These are phyloP conservation scores for Lasioglossum villosulum DNA, from an alignment of 2,888 invertebrate genomes.

Conservation along the genomic window DNA sequence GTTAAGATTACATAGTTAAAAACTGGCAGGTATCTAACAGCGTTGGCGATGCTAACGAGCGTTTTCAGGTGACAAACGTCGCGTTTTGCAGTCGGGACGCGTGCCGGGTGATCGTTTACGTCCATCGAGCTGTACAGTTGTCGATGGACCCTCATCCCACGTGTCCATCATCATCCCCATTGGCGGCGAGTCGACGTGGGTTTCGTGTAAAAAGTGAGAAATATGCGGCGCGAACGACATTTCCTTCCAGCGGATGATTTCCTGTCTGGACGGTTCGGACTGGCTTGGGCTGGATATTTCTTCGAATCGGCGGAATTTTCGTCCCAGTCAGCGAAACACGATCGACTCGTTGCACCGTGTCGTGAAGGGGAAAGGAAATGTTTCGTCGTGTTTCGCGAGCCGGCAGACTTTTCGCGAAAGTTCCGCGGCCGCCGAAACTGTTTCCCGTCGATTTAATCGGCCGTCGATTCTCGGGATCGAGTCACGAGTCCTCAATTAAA, in stretches of 20 bases:
- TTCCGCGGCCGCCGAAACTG: neutral
- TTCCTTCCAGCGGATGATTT: neutral
- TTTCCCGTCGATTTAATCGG: neutral
- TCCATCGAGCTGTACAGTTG: constrained; percentile 1
- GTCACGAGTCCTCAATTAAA: neutral
- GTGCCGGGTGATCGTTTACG: neutral
- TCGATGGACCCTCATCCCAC: neutral
- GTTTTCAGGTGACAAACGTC: neutral
- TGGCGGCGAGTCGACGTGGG: neutral
- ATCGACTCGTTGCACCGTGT: neutral
- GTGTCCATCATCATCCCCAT: neutral
- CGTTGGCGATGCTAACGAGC: neutral
- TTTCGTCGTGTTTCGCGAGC: neutral
- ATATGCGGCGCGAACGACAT: neutral
- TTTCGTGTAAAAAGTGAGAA: neutral
- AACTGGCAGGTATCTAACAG: no score
- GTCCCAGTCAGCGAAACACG: neutral
- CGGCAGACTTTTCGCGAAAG: neutral
- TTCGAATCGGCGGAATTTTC: neutral
- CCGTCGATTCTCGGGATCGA: neutral
- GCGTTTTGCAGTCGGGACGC: neutral
- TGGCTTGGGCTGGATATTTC: neutral
- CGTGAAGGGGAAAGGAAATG: neutral
- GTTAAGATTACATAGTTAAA: no score
- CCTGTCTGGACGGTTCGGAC: neutral